phyloP scores from a whole-genome alignment of 2,888 invertebrate genomes.

The Lasioglossum zephyrum region DNA sequence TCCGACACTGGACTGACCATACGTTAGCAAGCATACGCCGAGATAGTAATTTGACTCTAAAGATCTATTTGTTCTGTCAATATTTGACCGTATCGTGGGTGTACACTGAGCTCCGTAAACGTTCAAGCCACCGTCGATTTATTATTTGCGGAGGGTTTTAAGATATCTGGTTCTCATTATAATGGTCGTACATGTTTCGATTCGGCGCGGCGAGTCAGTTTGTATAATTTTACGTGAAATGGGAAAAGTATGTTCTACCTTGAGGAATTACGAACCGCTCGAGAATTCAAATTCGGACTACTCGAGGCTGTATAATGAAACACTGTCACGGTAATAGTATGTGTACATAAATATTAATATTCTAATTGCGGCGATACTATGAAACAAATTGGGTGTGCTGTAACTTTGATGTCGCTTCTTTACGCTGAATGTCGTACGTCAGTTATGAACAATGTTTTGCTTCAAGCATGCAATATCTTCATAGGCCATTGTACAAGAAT shows the following conservation, averaged over 20 bases:
- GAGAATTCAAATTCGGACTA: conserved; percentile 30
- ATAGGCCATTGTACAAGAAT: neutral
- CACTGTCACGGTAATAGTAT: neutral
- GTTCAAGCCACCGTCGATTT: neutral
- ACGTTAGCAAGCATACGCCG: neutral
- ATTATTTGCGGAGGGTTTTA: conserved; percentile 2
- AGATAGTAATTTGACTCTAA: neutral
- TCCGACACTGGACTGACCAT: neutral
- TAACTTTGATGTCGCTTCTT: neutral
- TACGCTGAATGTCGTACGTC: neutral
- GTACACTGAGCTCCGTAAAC: neutral
- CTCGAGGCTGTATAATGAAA: neutral
- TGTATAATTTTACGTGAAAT: conserved; percentile 26
- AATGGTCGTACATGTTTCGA: neutral
- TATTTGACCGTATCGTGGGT: neutral
- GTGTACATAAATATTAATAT: conserved; percentile 14
- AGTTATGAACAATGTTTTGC: neutral
- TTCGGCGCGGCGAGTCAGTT: neutral
- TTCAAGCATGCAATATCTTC: neutral
- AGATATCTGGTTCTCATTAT: neutral
- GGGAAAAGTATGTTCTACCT: conserved; percentile 2
- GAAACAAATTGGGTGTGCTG: neutral
- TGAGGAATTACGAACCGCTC: conserved; percentile 24
- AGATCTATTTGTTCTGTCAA: neutral
- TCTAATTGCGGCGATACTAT: neutral